phyloP scores from a whole-genome alignment of 1,140 invertebrate species.

The Drusus annulatus region DNA sequence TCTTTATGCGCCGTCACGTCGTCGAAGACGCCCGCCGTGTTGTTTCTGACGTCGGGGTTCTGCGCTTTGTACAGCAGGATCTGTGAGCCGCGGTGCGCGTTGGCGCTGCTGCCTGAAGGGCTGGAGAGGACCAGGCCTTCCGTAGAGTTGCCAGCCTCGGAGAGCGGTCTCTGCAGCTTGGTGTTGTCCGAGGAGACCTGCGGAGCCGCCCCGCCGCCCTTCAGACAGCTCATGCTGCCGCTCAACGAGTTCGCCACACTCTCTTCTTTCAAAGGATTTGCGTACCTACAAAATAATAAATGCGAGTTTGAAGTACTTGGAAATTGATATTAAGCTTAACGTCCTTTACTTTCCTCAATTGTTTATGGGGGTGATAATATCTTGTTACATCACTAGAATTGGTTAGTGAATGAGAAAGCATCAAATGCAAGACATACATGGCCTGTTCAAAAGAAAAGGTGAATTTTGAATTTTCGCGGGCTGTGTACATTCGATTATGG shows the following conservation, averaged over 20 bases:
- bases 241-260: slow-evolving; percentile 62
- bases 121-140: slow-evolving; percentile 76
- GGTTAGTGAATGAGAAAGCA: not conserved
- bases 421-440: too few relatives aligned
- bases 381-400: too few relatives aligned
- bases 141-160: slow-evolving; percentile 64
- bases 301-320: too few relatives aligned
- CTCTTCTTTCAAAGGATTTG: slow-evolving; percentile 72
- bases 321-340: too few relatives aligned
- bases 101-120: slow-evolving; percentile 72
- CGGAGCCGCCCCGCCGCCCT: slow-evolving; percentile 61
- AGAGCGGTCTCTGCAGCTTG: slow-evolving; percentile 70
- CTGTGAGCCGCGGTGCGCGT: slow-evolving; percentile 74
- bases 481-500: too few relatives aligned
- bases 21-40: slow-evolving; percentile 81
- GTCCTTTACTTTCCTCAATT: too few relatives aligned
- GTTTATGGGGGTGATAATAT: too few relatives aligned
- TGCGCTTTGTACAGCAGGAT: slow-evolving; percentile 81
- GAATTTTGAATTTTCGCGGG: too few relatives aligned
- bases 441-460: too few relatives aligned
- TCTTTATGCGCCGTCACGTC: slow-evolving; percentile 81
- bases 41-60: slow-evolving; percentile 83
- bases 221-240: slow-evolving; percentile 64
- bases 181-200: slow-evolving; percentile 61
- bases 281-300: slow-evolving; percentile 60